Conservation (phyloP, 2,113 vertebrate genomes). For the Rhinolophus ferrumequinum region DNA sequence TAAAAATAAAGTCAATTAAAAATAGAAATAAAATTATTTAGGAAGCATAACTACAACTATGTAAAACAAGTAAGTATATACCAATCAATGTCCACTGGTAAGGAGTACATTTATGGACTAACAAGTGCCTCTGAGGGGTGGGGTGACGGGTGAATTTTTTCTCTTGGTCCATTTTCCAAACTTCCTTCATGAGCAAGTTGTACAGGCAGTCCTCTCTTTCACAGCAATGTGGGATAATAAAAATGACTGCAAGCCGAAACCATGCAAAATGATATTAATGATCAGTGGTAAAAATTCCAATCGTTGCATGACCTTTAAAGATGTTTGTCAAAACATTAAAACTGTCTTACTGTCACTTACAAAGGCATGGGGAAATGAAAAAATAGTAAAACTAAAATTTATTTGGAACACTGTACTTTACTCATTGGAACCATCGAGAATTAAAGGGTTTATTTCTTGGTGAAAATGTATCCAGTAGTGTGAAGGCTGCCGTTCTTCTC, state of each 20-base stretch:
- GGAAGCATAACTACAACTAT: background rate
- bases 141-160: background rate
- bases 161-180: background rate
- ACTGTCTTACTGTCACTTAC: background rate
- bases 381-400: background rate
- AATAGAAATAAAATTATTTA: background rate
- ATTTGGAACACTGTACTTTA: background rate
- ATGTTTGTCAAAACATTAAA: conserved; percentile 33
- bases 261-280: background rate
- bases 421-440: background rate
- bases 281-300: background rate
- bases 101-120: background rate
- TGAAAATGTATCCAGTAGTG: background rate
- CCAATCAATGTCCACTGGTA: background rate
- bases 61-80: background rate
- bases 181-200: background rate
- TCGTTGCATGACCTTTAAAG: background rate
- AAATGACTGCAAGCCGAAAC: background rate
- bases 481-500: background rate
- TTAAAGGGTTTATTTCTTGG: background rate
- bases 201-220: background rate
- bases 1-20: background rate
- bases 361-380: background rate
- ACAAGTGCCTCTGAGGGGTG: background rate
- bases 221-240: background rate